A percentile compares a stretch with the other conserved stretches of the same genome.
Evolutionary conservation across 37 sponge, comb jelly and placozoan genomes (phyloP).

Genomic region (Theonella swinhoei): DNA sequence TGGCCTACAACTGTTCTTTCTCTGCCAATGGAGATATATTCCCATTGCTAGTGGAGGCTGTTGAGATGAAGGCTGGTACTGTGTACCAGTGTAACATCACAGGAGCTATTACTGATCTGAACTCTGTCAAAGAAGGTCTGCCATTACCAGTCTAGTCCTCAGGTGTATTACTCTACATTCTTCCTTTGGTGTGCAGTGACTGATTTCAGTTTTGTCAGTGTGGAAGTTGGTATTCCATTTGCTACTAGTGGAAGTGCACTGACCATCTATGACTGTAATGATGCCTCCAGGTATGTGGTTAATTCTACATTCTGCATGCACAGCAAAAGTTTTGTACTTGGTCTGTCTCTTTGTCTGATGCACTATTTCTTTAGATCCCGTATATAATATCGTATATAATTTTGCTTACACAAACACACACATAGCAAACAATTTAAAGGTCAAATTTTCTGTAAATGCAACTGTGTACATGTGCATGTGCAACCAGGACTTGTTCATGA

Average conservation of each 20-base stretch:
- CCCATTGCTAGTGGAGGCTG: constrained; percentile 8
- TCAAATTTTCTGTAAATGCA: too few species aligned
- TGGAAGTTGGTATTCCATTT: constrained; percentile 16
- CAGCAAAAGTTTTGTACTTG: too few species aligned
- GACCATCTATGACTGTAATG: constrained; percentile 25
- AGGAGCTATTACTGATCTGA: neutral
- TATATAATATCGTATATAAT: too few species aligned
- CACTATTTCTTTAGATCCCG: too few species aligned
- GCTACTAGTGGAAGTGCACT: constrained; percentile 15
- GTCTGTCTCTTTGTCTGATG: too few species aligned
- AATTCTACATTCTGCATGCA: too few species aligned
- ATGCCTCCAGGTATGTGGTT: constrained; percentile 8
- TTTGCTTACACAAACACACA: too few species aligned
- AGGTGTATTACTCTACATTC: constrained; percentile 2
- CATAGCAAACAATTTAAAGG: too few species aligned
- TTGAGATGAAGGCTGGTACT: constrained; percentile 4
- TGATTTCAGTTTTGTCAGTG: constrained; percentile 46
- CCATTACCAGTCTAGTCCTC: neutral
- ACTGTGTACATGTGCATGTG: too few species aligned
- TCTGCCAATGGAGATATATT: constrained; percentile 12
- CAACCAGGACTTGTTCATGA: too few species aligned
- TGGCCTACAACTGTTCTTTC: constrained; percentile 39
- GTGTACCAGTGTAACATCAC: constrained; percentile 34
- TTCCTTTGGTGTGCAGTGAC: too few species aligned
- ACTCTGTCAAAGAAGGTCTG: constrained; percentile 5